Conservation (phyloP, 2,888 invertebrate genomes). For the Gymnoscelis rufifasciata region DNA sequence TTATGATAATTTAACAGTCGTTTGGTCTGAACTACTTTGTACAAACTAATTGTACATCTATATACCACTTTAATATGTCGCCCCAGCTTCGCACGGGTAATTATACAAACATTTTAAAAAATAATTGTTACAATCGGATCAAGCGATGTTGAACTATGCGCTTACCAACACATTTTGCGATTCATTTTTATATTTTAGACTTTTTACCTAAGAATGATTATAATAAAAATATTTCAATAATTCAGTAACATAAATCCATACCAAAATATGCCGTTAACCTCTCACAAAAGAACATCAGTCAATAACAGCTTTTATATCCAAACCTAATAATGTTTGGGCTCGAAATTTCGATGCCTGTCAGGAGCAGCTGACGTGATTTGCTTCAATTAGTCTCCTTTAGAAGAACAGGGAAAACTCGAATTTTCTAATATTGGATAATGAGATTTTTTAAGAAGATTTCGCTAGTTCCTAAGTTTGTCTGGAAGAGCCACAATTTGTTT, state of each 20-base stretch:
- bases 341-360: slow-evolving; percentile 27
- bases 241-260: neutral
- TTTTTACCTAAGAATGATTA: too few relatives aligned
- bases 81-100: too few relatives aligned
- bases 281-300: slow-evolving; percentile 23
- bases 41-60: too few relatives aligned
- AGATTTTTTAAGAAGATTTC: slow-evolving; percentile 1
- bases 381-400: slow-evolving; percentile 27
- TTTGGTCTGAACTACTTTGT: too few relatives aligned
- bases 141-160: too few relatives aligned
- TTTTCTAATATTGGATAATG: slow-evolving; percentile 10
- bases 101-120: too few relatives aligned
- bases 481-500: too few relatives aligned
- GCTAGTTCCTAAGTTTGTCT: neutral
- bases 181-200: too few relatives aligned
- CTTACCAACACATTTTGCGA: too few relatives aligned
- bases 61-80: too few relatives aligned
- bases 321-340: slow-evolving; percentile 25
- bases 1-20: too few relatives aligned
- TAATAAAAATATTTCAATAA: neutral
- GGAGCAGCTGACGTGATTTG: slow-evolving; percentile 34
- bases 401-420: slow-evolving; percentile 18
- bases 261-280: slow-evolving; percentile 13
- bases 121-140: too few relatives aligned
- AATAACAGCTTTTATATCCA: slow-evolving; percentile 26